Conservation (phyloP, 2,888 invertebrate genomes). For the Tortrix viridana region DNA sequence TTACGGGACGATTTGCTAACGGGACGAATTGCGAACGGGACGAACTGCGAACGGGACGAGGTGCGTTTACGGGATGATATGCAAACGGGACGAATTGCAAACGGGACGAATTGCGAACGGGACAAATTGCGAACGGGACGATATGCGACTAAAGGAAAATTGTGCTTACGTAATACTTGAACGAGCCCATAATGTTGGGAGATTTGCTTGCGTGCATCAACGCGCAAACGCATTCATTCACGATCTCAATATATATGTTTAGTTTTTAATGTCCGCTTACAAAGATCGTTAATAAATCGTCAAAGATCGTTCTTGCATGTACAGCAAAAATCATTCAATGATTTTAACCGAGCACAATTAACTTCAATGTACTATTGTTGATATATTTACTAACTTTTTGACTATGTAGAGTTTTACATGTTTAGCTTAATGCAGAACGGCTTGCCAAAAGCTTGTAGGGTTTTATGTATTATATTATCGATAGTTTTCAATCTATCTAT, state of each 20-base stretch:
- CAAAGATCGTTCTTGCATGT: slow-evolving; percentile 5
- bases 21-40: no score
- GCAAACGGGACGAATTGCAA: no score
- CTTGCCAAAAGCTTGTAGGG: slow-evolving; percentile 6
- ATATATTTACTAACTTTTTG: slow-evolving; percentile 20
- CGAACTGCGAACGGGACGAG: no score
- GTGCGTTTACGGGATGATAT: no score
- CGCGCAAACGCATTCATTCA: not conserved
- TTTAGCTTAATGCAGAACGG: slow-evolving; percentile 10
- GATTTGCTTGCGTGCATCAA: not conserved
- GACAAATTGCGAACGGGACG: no score
- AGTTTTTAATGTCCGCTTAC: not conserved
- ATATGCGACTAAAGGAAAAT: no score
- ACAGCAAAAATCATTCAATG: not conserved
- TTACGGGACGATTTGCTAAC: no score
- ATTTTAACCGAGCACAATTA: slow-evolving; percentile 21
- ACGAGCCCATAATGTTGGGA: no score
- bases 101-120: no score
- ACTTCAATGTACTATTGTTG: slow-evolving; percentile 10
- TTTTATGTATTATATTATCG: slow-evolving; percentile 17
- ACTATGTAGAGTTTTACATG: slow-evolving; percentile 9
- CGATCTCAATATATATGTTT: slow-evolving; percentile 1
- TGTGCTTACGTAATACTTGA: no score
- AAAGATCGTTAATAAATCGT: not conserved
- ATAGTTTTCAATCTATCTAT: slow-evolving; percentile 10